Evolutionary conservation across 2,797 vertebrate species (phyloP), one percentile per base, ranked within the genome.

Genomic region (Amniataba percoides): DNA sequence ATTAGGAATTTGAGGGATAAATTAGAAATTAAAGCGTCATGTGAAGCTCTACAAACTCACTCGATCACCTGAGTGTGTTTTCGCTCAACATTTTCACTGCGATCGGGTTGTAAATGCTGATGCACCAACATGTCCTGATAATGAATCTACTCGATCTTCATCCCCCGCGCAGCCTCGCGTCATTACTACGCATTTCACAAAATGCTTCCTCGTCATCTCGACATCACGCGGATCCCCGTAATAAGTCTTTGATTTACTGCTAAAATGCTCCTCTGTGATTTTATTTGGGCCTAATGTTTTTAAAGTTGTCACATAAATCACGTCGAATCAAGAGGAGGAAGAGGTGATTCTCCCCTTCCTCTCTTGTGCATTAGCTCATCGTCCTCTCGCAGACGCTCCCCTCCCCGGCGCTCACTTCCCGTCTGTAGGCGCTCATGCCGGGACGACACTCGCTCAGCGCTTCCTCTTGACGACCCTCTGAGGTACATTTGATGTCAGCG

Each of bases 401-500:
- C 43, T 46, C 77, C 46, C 86, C 65, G 64, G 67, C 74, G 67
- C 86, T 89, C 66, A 74, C 91, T 91, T 94, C 92, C 93, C 85
- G 88, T 93, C 91, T 89, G 87, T 58, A 80, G 85, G 89, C 85
- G 68, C 87, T 89, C 77, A 75, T 81, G 58, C 71, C 65, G 81
- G 88, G 89, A 88, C 68, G 53, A 27, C 69, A 58, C 85, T 89
- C 80, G 85, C 85, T 89, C 88, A 79, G 82, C 45, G 81, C 89
- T 92, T 93, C 92, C 90, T 90, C 88, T 90, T 92, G 92, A 93
- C 87, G 90, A 93, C 91, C 89, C 93, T 93, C 93, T 75, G 89
- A 94, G 93, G 93, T 93, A 81, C 89, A 78, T 89, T 93, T 93
- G 87, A 87, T 92, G 93, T 93, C 93, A 94, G 84, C 58, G 61